Base-by-base conservation (phyloP, 2,888 invertebrate genomes). In the Chalcis sispes region DNA sequence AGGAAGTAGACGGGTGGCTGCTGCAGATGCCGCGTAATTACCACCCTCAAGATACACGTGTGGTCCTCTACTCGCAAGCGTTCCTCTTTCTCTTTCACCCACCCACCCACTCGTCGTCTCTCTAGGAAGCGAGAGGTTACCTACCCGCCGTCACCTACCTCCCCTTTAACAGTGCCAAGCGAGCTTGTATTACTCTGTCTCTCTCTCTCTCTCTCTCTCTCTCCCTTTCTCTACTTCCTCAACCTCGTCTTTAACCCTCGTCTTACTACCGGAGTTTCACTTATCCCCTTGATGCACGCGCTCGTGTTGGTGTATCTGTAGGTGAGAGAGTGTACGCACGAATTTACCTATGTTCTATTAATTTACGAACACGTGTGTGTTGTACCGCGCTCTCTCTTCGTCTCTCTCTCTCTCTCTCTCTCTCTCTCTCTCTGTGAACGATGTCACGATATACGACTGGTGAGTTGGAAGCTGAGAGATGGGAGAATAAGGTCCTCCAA, bases 1-100 rank as follows among this genome's bases (percentile, higher is more conserved):
- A 40, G 15, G 15, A 23, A 23, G 20, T 32, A 58, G 32, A 36
- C 1, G 40, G 25, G 56, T 20, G 25, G 18, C 42, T 42, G 85
- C 86, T 88, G 88, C 88, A 88, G 88, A 88, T 88, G 88, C 88
- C 87, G 87, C 88, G 88, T 87, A 88, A 88, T 88, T 88, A 88
- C 87, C 88, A 88, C 88, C 87, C 88, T 88, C 88, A 88, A 88
- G 88, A 88, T 88, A 42, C 42, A 88, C 88, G 88, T 87, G 88
- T 88, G 88, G 85, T 85, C 82, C n/a, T n/a, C 83, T 20, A n/a
- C 66, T 5, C 62, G 42, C 64, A 32, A 48, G 66, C 76, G 72
- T 58, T 67, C 72, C 76, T 54, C 32, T 48, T 40, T 69, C 46
- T 42, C 64, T 42, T 61, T 20, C 58, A 42, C 59, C 58, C n/a